These are phyloP conservation scores for Camponotus fellah DNA, from an alignment of 2,888 invertebrate species.

Conservation along the genomic window DNA sequence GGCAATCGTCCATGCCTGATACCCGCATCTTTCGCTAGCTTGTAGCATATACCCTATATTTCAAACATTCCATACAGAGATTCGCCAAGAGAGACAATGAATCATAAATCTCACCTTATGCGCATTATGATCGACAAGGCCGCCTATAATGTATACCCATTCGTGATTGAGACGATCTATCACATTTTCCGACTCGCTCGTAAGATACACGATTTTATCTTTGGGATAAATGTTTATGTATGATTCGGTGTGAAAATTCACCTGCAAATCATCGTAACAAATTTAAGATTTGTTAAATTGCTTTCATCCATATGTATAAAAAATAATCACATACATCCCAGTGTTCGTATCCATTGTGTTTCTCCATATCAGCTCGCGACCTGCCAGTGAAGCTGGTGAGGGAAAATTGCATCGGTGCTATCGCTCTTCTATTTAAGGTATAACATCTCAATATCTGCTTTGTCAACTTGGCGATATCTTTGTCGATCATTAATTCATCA, in stretches of 20 bases:
- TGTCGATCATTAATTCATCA: conserved; percentile 95
- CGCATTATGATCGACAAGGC: conserved; percentile 98
- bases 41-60: conserved; percentile 93
- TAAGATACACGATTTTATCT: conserved; percentile 94
- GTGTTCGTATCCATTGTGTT: conserved; percentile 95
- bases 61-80: conserved; percentile 52
- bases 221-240: conserved; percentile 92
- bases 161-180: conserved; percentile 91
- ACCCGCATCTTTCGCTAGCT: conserved; percentile 92
- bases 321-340: conserved; percentile 93
- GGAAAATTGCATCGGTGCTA: conserved; percentile 93
- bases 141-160: conserved; percentile 97
- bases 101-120: conserved; percentile 90
- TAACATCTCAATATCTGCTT: conserved; percentile 97
- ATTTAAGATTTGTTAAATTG: not conserved
- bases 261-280: conserved; percentile 85
- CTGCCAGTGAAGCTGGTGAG: conserved; percentile 93
- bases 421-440: conserved; percentile 94
- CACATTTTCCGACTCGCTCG: conserved; percentile 97
- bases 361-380: conserved; percentile 91
- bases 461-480: conserved; percentile 95
- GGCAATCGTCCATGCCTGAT: conserved; percentile 95
- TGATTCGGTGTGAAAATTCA: conserved; percentile 90
- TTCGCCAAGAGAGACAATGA: conserved; percentile 31
- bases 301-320: not conserved